phyloP scores from a whole-genome alignment of 2,113 vertebrate genomes.

The Thermophis baileyi region DNA sequence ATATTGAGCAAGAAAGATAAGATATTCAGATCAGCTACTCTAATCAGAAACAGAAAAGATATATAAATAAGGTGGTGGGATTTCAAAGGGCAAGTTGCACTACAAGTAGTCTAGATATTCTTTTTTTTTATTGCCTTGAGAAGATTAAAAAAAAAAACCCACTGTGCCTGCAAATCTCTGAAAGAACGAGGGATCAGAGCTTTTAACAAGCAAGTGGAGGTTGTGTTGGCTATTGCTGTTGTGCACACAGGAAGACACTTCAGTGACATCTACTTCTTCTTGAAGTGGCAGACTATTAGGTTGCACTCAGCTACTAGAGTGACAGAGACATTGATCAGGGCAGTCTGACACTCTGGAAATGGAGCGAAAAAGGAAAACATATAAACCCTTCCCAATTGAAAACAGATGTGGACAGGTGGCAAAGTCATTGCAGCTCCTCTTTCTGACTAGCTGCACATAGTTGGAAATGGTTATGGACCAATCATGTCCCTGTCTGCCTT shows the following conservation, averaged over 20 bases:
- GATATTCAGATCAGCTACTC: not conserved
- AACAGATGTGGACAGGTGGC: not conserved
- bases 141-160: not conserved
- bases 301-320: not conserved
- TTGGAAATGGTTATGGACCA: not conserved
- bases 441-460: not conserved
- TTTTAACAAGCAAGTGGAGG: not conserved
- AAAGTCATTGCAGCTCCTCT: not conserved
- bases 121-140: not conserved
- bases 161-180: not conserved
- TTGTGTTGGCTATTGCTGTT: not conserved
- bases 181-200: not conserved
- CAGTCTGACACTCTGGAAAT: not conserved
- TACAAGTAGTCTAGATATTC: not conserved
- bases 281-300: not conserved
- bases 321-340: not conserved
- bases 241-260: not conserved
- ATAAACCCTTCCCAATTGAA: not conserved
- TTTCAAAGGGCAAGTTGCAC: not conserved
- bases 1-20: not conserved
- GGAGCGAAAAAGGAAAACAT: not conserved
- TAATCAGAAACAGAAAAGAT: not conserved
- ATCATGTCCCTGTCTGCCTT: not conserved
- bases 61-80: not conserved
- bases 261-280: not conserved